Conservation (phyloP, 30 jellyfish, hydroid and myxozoan genomes). For the Aurelia coerulea region DNA sequence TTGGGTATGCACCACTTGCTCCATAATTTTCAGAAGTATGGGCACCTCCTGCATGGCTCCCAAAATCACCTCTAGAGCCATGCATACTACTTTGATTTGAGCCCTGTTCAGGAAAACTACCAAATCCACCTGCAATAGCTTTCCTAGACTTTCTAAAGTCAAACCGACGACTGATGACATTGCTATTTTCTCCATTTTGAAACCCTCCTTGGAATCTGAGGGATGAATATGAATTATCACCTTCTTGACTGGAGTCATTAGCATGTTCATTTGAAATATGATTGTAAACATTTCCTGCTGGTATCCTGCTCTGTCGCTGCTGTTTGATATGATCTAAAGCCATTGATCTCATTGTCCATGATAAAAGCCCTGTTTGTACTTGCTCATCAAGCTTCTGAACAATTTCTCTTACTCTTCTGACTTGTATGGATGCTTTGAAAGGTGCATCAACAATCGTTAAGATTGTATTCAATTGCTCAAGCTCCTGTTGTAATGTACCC, state of each 20-base stretch:
- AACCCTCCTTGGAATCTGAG: too few relatives aligned
- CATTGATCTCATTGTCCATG: slow-evolving; percentile 84
- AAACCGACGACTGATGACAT: slow-evolving; percentile 30
- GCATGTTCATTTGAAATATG: slow-evolving; percentile 10
- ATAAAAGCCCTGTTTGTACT: slow-evolving; percentile 82
- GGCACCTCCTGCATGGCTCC: too few relatives aligned
- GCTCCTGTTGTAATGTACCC: slow-evolving; percentile 83
- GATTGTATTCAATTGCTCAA: slow-evolving; percentile 87
- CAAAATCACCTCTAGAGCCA: too few relatives aligned
- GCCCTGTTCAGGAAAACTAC: neutral
- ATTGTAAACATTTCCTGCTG: neutral
- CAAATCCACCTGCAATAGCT: slow-evolving; percentile 38
- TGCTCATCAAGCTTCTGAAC: slow-evolving; percentile 83
- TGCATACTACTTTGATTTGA: neutral
- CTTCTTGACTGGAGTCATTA: neutral
- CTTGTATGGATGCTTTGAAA: slow-evolving; percentile 92
- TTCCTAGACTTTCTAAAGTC: slow-evolving; percentile 51
- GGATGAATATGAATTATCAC: neutral
- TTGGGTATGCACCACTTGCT: neutral
- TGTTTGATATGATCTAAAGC: slow-evolving; percentile 47
- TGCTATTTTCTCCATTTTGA: slow-evolving; percentile 3
- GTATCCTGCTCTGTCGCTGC: slow-evolving; percentile 5
- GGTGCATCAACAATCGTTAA: slow-evolving; percentile 94
- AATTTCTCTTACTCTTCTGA: slow-evolving; percentile 79
- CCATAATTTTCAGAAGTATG: neutral